phyloP scores from a whole-genome alignment of 2,113 vertebrate genomes.

The Columba livia region DNA sequence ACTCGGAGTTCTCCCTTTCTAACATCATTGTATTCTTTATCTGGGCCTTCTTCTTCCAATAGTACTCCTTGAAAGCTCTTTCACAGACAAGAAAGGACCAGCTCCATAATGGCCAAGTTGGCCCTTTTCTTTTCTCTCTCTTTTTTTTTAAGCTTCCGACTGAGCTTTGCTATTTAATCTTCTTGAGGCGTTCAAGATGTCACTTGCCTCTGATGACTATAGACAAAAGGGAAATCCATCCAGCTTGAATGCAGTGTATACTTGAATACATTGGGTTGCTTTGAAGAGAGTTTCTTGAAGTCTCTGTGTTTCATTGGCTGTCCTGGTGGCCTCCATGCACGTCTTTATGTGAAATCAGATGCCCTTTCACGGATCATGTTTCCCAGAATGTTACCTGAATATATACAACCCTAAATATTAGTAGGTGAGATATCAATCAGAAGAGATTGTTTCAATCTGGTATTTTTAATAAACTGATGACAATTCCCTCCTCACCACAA shows the following conservation, averaged over 20 bases:
- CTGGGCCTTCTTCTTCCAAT: constrained; percentile 82
- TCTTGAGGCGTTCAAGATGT: constrained; percentile 93
- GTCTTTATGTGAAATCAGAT: constrained; percentile 73
- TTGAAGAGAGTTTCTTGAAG: constrained; percentile 87
- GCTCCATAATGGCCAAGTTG: constrained; percentile 83
- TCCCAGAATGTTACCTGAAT: constrained; percentile 62
- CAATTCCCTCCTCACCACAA: not conserved
- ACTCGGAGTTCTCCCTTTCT: constrained; percentile 77
- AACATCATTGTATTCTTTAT: constrained; percentile 82
- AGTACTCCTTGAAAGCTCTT: constrained; percentile 85
- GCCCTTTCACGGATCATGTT: constrained; percentile 57
- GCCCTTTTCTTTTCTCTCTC: constrained; percentile 83
- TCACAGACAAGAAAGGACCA: constrained; percentile 82
- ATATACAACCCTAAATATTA: constrained; percentile 65
- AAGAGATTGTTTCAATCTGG: not conserved
- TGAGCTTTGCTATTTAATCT: constrained; percentile 93
- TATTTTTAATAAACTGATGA: not conserved
- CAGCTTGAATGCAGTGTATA: constrained; percentile 79
- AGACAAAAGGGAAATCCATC: constrained; percentile 86
- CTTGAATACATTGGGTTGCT: constrained; percentile 83
- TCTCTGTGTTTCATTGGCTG: constrained; percentile 77
- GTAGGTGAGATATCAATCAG: constrained; percentile 70
- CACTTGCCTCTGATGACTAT: constrained; percentile 88
- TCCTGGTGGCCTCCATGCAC: constrained; percentile 80
- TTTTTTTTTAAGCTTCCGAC: constrained; percentile 83